Conservation (phyloP, 2,113 vertebrate species). For the Grus americana region DNA sequence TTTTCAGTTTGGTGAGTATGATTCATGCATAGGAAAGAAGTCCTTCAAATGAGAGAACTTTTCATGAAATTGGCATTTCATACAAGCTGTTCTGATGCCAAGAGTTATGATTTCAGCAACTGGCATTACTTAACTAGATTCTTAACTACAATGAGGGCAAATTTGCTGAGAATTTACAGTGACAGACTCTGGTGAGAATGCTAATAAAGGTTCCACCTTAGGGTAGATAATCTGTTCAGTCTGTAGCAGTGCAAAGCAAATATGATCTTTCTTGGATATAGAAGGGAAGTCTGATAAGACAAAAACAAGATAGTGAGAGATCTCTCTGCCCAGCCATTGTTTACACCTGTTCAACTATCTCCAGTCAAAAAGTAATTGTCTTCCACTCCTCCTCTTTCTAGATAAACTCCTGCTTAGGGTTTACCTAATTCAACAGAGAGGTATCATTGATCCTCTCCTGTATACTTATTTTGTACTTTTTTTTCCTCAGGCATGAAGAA, state of each 20-base stretch:
- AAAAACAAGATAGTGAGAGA: neutral
- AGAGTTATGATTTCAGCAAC: conserved; percentile 4
- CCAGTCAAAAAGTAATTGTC: neutral
- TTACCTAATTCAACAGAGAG: neutral
- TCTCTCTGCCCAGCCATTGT: neutral
- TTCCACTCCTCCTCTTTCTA: neutral
- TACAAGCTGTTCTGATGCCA: neutral
- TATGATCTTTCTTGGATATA: neutral
- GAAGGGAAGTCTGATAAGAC: neutral
- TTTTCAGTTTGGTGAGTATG: conserved; percentile 10
- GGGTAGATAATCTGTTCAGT: neutral
- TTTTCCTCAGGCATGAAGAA: neutral
- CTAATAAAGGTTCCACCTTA: neutral
- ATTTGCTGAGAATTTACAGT: neutral
- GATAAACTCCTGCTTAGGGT: neutral
- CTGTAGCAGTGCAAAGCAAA: neutral
- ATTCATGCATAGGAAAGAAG: neutral
- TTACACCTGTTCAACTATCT: neutral
- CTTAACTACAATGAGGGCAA: neutral
- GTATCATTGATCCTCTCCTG: neutral
- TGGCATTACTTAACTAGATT: neutral
- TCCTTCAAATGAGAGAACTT: conserved; percentile 2
- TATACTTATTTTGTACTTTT: neutral
- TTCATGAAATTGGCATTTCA: neutral
- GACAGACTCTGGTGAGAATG: neutral